Conservation (phyloP, 2,113 vertebrate genomes). For the Tenrec ecaudatus region DNA sequence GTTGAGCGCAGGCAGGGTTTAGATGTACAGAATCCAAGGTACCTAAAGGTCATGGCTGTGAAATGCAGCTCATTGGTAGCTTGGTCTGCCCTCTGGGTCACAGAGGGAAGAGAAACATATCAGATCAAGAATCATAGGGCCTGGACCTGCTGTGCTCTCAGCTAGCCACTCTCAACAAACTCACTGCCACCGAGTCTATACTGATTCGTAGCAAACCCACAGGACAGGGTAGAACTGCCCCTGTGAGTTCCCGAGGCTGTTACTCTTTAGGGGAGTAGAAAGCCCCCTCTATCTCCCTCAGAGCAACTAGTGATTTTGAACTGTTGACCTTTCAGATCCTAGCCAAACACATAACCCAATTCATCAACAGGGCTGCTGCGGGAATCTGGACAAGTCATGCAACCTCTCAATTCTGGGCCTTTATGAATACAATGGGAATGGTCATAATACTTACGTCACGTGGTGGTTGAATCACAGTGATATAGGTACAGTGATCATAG, state of each 20-base stretch:
- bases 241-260: too few relatives aligned
- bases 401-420: neutral
- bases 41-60: neutral
- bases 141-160: neutral
- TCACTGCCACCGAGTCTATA: too few relatives aligned
- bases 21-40: neutral
- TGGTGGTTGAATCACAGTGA: neutral
- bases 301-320: too few relatives aligned
- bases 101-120: neutral
- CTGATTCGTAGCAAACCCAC: too few relatives aligned
- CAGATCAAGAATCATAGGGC: neutral
- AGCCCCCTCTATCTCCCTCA: too few relatives aligned
- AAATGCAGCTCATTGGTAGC: neutral
- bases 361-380: too few relatives aligned
- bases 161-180: too few relatives aligned
- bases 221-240: too few relatives aligned
- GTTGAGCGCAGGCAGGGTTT: neutral
- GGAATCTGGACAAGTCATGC: conserved; percentile 17
- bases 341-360: too few relatives aligned
- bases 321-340: too few relatives aligned
- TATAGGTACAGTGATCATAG: neutral
- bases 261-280: too few relatives aligned
- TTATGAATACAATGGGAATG: neutral
- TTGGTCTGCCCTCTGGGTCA: neutral
- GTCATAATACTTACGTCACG: neutral